Percentiles rank a stretch among this genome's conserved stretches.
Conservation (phyloP, 2,888 invertebrate species). For the Epirrita christyi region DNA sequence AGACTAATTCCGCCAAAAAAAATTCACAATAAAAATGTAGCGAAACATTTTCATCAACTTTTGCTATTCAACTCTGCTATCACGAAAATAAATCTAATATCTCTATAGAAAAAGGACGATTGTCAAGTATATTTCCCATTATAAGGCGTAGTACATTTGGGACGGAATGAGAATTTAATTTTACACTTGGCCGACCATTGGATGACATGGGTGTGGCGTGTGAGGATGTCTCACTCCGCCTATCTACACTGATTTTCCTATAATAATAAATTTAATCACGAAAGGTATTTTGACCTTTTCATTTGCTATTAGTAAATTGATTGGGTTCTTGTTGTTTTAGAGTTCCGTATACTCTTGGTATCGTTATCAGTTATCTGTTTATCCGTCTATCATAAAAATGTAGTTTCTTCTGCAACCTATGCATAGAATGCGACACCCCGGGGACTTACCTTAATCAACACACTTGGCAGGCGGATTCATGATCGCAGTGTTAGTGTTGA, state of each 20-base stretch:
- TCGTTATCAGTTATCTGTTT: no score
- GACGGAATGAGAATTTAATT: slow-evolving; percentile 64
- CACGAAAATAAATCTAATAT: slow-evolving; percentile 34
- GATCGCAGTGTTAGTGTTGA: no score
- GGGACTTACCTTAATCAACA: no score
- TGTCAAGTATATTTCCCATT: slow-evolving; percentile 43
- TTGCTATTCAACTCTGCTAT: slow-evolving; percentile 17
- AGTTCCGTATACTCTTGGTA: no score
- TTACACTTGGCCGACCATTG: slow-evolving; percentile 60
- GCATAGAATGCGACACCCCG: no score
- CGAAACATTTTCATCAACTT: slow-evolving; percentile 6
- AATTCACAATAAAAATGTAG: background rate
- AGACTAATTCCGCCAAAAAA: no score
- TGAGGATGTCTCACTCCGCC: slow-evolving; percentile 32
- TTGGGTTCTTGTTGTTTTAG: background rate
- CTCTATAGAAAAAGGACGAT: slow-evolving; percentile 35
- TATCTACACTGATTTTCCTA: slow-evolving; percentile 33
- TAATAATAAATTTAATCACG: slow-evolving; percentile 34
- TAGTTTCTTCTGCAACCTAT: no score
- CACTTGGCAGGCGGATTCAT: no score
- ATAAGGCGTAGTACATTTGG: slow-evolving; percentile 37
- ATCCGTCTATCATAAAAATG: no score
- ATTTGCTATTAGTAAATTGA: background rate
- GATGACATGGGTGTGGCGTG: slow-evolving; percentile 52
- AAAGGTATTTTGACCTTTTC: background rate